phyloP scores from a whole-genome alignment of 2,888 invertebrate species.

The Microchrysa polita region DNA sequence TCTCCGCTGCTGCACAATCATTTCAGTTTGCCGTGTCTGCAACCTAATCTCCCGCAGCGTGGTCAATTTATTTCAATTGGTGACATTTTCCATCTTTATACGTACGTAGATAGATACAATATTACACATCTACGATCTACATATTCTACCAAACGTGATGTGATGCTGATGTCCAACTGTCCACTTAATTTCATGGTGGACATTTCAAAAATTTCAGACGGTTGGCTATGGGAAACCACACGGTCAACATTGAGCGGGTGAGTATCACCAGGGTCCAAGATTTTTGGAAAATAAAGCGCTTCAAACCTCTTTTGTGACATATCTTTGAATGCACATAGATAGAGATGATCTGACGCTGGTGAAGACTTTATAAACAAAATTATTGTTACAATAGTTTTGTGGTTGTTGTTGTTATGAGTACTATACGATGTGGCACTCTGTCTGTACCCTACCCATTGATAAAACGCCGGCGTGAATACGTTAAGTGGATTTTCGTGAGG shows the following conservation, averaged over 20 bases:
- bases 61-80: slow-evolving; percentile 39
- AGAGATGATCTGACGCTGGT: neutral
- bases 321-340: slow-evolving; percentile 8
- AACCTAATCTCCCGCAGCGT: slow-evolving; percentile 35
- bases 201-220: neutral
- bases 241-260: neutral
- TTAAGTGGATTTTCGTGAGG: slow-evolving; percentile 44
- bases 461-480: slow-evolving; percentile 40
- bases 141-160: slow-evolving; percentile 29
- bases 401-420: no score
- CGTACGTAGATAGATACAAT: no score
- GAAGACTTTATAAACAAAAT: neutral
- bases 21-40: neutral
- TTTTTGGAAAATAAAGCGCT: slow-evolving; percentile 19
- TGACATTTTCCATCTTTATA: slow-evolving; percentile 38
- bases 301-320: slow-evolving; percentile 31
- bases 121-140: no score
- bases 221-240: slow-evolving; percentile 18
- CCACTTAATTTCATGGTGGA: slow-evolving; percentile 8
- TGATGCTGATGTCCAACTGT: slow-evolving; percentile 37
- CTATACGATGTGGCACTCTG: neutral
- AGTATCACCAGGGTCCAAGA: no score
- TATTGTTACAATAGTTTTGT: neutral
- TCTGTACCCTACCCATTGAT: neutral
- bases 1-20: neutral